Conservation (phyloP, 2,113 vertebrate species). For the Poeciliopsis prolifica region DNA sequence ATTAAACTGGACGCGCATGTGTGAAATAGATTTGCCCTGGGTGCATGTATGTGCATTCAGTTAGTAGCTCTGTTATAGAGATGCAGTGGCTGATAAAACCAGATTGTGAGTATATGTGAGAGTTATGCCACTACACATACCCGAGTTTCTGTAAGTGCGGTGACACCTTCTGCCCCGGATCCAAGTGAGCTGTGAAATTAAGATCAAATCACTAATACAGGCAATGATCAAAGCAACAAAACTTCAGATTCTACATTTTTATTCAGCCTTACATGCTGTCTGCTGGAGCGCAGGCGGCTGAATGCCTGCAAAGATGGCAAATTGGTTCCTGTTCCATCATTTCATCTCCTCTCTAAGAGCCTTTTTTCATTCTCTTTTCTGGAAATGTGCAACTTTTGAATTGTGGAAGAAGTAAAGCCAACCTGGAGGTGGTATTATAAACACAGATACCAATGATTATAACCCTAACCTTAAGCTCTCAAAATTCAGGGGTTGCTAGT, state of each 20-base stretch:
- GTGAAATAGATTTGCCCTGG: constrained; percentile 52
- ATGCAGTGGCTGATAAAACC: constrained; percentile 69
- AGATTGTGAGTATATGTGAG: constrained; percentile 75
- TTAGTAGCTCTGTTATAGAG: constrained; percentile 54
- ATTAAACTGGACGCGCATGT: constrained; percentile 40
- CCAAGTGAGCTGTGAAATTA: constrained; percentile 79
- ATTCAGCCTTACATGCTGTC: constrained; percentile 61
- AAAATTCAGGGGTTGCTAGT: constrained; percentile 23
- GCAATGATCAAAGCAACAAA: constrained; percentile 46
- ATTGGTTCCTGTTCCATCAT: constrained; percentile 68
- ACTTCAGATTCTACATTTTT: constrained; percentile 59
- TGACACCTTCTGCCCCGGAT: constrained; percentile 59
- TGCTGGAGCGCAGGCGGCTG: constrained; percentile 52
- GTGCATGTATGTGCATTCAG: constrained; percentile 35
- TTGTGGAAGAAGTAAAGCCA: constrained; percentile 55
- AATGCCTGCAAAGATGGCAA: constrained; percentile 61
- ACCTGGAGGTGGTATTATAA: constrained; percentile 53
- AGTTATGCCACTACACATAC: constrained; percentile 59
- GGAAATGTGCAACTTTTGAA: constrained; percentile 54
- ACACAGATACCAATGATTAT: constrained; percentile 67
- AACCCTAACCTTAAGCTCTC: constrained; percentile 48
- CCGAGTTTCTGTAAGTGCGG: constrained; percentile 54
- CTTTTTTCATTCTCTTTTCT: constrained; percentile 34
- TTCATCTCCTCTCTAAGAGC: constrained; percentile 35
- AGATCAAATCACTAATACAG: constrained; percentile 66